These are phyloP conservation scores for Dioctria rufipes DNA, from an alignment of 2,888 invertebrate genomes.

Conservation along the genomic window DNA sequence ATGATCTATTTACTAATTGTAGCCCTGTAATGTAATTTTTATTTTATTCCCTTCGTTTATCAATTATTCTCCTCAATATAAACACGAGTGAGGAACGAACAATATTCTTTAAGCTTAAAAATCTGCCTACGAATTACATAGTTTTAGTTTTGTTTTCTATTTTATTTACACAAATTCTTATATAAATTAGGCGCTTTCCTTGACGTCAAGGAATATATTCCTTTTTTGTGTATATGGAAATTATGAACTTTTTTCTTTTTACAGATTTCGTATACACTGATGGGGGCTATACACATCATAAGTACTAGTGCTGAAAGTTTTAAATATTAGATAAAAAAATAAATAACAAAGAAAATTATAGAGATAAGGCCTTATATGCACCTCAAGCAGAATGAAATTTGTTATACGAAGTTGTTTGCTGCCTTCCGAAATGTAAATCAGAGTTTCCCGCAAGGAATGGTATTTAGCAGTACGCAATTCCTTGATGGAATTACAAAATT, in stretches of 20 bases:
- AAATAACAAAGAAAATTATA: too few species aligned
- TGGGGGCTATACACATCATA: background rate
- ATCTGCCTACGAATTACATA: conserved; percentile 14
- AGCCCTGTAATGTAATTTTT: conserved; percentile 52
- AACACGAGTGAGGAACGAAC: conserved; percentile 21
- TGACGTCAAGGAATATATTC: conserved; percentile 7
- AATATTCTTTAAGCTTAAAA: conserved; percentile 26
- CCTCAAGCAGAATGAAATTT: too few species aligned
- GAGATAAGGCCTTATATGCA: too few species aligned
- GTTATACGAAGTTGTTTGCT: too few species aligned
- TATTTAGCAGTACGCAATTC: too few species aligned
- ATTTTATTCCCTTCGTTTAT: conserved; percentile 16
- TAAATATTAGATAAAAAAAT: background rate
- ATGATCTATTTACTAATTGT: conserved; percentile 36
- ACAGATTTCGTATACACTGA: conserved; percentile 36
- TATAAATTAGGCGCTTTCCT: conserved; percentile 7
- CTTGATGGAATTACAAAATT: too few species aligned
- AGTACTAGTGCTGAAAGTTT: conserved; percentile 13
- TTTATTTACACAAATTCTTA: conserved; percentile 37
- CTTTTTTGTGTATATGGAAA: background rate
- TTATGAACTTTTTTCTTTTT: background rate
- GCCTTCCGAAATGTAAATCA: too few species aligned
- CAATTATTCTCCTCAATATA: conserved; percentile 22
- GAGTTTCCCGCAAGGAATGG: too few species aligned
- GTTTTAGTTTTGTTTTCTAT: background rate